Evolutionary conservation across 2,113 vertebrate genomes (phyloP).

Genomic region (Cyprichromis sp.): DNA sequence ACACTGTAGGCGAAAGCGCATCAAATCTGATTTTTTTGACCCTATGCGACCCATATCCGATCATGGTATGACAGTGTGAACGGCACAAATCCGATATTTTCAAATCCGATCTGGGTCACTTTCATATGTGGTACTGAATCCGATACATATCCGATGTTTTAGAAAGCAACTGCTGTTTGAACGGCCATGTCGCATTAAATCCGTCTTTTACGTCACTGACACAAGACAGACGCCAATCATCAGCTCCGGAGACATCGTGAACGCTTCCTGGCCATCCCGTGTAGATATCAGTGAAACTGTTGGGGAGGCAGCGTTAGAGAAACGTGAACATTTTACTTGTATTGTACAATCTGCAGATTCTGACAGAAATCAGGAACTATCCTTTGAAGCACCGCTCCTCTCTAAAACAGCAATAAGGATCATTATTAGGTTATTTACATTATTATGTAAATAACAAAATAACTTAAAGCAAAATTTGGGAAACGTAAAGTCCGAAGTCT

Average conservation of each 20-base stretch:
- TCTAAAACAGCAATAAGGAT: neutral
- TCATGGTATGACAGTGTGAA: no score
- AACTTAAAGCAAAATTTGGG: neutral
- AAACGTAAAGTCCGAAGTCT: neutral
- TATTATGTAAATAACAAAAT: neutral
- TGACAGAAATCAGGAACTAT: neutral
- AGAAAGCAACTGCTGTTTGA: no score
- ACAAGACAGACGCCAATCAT: no score
- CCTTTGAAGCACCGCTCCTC: neutral
- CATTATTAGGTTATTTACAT: neutral
- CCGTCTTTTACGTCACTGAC: no score
- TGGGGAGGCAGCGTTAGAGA: accelerated
- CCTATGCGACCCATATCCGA: no score
- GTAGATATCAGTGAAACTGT: no score
- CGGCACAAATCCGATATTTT: no score
- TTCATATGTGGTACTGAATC: no score
- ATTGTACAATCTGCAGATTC: neutral
- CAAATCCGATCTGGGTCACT: no score
- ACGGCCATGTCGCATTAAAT: accelerated
- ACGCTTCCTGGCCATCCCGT: accelerated
- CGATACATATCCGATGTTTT: no score
- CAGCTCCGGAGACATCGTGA: accelerated
- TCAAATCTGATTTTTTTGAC: no score
- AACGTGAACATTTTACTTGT: neutral
- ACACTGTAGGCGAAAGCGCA: neutral